Evolutionary conservation across 1,140 invertebrate species (phyloP), one percentile per base, ranked within the genome.

Genomic region (Bombus vancouverensis): DNA sequence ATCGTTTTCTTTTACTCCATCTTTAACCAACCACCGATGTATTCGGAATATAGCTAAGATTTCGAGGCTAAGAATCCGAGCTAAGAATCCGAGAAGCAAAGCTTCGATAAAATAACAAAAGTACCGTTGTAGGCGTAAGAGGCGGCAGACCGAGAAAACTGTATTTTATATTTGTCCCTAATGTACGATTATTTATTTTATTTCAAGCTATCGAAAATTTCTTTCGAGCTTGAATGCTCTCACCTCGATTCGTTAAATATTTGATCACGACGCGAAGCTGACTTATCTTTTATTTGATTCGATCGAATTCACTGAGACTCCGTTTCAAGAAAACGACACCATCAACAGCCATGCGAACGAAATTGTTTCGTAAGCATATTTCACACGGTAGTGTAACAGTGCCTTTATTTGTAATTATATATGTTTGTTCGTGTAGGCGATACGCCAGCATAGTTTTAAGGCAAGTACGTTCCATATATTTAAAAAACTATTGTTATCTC

Each of bases 281-380:
- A 65, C 2, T 53, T 34, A 53, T 53, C 32, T 80, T 28, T 9
- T 34, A 22, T 42, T 8, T 18, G 66, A 57, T 71, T 53, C 66
- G 66, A 80, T 47, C 13, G 18, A 57, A 53, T 66, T 25, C n/a
- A 34, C n/a, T 8, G 22, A 34, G n/a, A n/a, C 37, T 44, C 32
- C 42, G 62, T 37, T 34, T 74, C 22, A 62, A 34, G 47, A 74
- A 81, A 62, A 44, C 22, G 39, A 74, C 9, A 74, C 70, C 37
- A 34, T 12, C 44, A 9, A 47, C 18, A 18, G 28, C 66, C 34
- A 28, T 42, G 22, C 53, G n/a, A 32, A 81, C n/a, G 22, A 74
- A 81, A 74, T 62, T 74, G 70, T 53, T 74, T 81, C 39, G n/a
- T 74, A 62, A 62, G 53, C 70, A 39, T 34, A 22, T 44, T 37